Conservation (phyloP, 2,797 vertebrate species). For the Ctenochaetus hawaiiensis region DNA sequence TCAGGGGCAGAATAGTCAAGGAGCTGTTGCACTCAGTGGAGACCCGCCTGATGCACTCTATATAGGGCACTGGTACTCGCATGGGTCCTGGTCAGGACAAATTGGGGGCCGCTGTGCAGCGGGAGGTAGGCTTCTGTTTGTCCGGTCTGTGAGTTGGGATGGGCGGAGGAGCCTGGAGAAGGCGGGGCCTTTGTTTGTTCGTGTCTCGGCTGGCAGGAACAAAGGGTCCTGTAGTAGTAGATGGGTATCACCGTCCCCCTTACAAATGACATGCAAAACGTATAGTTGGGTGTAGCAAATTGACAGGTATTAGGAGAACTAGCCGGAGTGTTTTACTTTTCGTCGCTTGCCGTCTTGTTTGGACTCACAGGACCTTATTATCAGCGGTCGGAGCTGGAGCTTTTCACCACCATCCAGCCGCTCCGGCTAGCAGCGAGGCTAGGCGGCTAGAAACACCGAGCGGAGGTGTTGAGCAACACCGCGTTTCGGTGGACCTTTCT, state of each 20-base stretch:
- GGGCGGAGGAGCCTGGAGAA: slow-evolving; percentile 72
- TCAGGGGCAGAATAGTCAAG: neutral
- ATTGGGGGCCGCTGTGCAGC: slow-evolving; percentile 8
- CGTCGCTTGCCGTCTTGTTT: slow-evolving; percentile 34
- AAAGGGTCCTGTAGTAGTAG: slow-evolving; percentile 79
- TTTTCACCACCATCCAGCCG: slow-evolving; percentile 54
- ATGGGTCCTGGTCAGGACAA: slow-evolving; percentile 21
- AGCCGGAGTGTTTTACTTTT: slow-evolving; percentile 12
- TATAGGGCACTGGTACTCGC: slow-evolving; percentile 13
- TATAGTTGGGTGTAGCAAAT: neutral
- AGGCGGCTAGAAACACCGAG: slow-evolving; percentile 71
- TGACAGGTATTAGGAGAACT: slow-evolving; percentile 12
- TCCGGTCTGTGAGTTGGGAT: slow-evolving; percentile 54
- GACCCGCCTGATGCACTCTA: slow-evolving; percentile 23
- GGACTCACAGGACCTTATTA: slow-evolving; percentile 26
- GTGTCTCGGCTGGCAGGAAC: slow-evolving; percentile 81
- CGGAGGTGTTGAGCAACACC: slow-evolving; percentile 71
- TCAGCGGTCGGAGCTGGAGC: slow-evolving; percentile 56
- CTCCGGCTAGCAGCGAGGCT: slow-evolving; percentile 79
- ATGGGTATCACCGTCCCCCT: slow-evolving; percentile 37
- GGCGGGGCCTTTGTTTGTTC: slow-evolving; percentile 81
- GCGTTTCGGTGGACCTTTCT: slow-evolving; percentile 77
- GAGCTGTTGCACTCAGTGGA: slow-evolving; percentile 14
- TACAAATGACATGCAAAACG: slow-evolving; percentile 52
- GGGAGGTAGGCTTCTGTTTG: slow-evolving; percentile 43